phyloP scores from a whole-genome alignment of 2,113 vertebrate genomes.

The Zootoca vivipara region DNA sequence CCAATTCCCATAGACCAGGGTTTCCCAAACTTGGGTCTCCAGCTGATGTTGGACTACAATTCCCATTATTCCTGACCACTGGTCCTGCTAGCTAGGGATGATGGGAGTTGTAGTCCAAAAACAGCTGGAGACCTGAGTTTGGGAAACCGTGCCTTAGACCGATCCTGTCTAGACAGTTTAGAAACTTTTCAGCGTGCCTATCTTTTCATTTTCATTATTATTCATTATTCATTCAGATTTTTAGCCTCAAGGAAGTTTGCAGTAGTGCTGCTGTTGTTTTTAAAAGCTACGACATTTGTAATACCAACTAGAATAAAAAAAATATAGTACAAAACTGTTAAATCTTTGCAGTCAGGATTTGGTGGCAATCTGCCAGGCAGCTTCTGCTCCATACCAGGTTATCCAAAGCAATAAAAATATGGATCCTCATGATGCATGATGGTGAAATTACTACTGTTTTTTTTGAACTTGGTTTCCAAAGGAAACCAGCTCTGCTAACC shows the following conservation, averaged over 20 bases:
- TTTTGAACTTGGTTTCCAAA: background rate
- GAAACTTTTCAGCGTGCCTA: background rate
- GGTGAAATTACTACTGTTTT: background rate
- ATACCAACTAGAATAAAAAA: background rate
- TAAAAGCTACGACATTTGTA: background rate
- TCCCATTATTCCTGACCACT: too few species aligned
- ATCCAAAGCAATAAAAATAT: background rate
- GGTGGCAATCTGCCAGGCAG: background rate
- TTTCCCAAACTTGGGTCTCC: too few species aligned
- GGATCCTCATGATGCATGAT: background rate
- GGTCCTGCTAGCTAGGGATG: too few species aligned
- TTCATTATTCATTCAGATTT: background rate
- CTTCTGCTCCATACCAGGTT: background rate
- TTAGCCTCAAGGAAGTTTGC: background rate
- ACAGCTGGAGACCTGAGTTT: too few species aligned
- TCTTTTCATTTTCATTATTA: background rate
- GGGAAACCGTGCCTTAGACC: too few species aligned
- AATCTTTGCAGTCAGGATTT: background rate
- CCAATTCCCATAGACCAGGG: too few species aligned
- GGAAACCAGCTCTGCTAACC: slow-evolving; percentile 5
- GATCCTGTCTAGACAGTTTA: background rate
- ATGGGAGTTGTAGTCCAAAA: too few species aligned
- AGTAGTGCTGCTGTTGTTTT: background rate
- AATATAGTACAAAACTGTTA: background rate
- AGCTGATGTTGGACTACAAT: too few species aligned